These are phyloP conservation scores for Caenorhabditis japonica DNA, from an alignment of 2,888 invertebrate species.

Conservation along the genomic window DNA sequence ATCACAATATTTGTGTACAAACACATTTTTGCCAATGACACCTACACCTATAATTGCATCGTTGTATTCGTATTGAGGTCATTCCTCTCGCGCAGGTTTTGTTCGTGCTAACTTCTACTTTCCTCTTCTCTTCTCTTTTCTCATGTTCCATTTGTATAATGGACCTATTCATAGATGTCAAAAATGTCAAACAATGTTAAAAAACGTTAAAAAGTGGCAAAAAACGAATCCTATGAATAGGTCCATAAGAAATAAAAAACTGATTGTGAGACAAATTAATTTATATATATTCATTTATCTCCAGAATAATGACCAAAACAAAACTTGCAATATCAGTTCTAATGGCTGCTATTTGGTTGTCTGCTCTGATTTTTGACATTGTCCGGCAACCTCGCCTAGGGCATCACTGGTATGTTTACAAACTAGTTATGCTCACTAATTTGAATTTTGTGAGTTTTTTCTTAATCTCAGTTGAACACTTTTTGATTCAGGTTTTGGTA, in stretches of 20 bases:
- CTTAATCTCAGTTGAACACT: not conserved
- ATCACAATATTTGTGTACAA: no score
- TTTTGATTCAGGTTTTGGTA: conserved; percentile 32
- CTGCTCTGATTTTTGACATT: conserved; percentile 70
- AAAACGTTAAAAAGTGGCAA: no score
- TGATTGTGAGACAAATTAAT: no score
- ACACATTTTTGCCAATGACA: conserved; percentile 1
- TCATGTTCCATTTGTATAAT: not conserved
- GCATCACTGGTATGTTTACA: conserved; percentile 68
- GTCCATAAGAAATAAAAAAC: no score
- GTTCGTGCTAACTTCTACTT: conserved; percentile 12
- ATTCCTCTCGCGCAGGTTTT: conserved; percentile 1
- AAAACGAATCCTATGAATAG: no score
- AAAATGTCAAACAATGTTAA: no score
- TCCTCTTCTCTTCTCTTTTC: not conserved
- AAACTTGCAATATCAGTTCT: conserved; percentile 12
- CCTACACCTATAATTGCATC: conserved; percentile 6
- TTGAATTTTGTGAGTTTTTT: conserved; percentile 73
- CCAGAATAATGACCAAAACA: no score
- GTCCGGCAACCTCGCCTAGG: conserved; percentile 68
- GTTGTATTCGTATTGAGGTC: conserved; percentile 37
- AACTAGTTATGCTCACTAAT: conserved; percentile 76
- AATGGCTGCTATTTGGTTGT: conserved; percentile 63
- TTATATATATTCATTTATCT: no score
- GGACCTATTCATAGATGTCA: no score